Conservation (phyloP, 2,797 vertebrate genomes). For the Pseudochirops corinnae region DNA sequence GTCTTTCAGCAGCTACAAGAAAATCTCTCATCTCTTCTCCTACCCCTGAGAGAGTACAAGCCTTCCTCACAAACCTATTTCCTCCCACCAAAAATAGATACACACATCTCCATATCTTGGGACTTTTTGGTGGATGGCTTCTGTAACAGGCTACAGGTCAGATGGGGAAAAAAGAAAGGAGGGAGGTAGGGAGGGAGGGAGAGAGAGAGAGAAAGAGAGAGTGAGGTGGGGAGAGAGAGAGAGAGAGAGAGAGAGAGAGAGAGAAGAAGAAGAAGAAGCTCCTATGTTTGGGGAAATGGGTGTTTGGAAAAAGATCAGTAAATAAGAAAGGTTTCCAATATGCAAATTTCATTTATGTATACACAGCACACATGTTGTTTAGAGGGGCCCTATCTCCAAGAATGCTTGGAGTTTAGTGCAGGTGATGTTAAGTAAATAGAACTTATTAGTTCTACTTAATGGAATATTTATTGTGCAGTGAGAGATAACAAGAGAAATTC, state of each 20-base stretch:
- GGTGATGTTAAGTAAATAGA: not conserved
- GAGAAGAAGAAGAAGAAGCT: not conserved
- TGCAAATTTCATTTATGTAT: conserved; percentile 43
- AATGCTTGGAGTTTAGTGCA: not conserved
- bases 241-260: not conserved
- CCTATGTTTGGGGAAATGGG: not conserved
- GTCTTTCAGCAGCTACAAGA: conserved; percentile 1
- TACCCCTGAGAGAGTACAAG: not conserved
- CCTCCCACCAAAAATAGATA: not conserved
- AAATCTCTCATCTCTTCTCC: not conserved
- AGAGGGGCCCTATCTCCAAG: conserved; percentile 54
- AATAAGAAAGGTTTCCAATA: conserved; percentile 38
- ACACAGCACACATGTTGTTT: conserved; percentile 27
- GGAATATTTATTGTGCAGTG: not conserved
- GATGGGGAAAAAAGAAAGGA: not conserved
- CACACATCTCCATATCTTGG: not conserved
- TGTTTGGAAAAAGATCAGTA: conserved; percentile 19
- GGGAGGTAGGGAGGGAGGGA: too few species aligned
- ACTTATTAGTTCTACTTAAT: not conserved
- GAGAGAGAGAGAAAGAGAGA: too few species aligned
- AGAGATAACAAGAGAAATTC: not conserved
- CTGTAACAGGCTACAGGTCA: not conserved
- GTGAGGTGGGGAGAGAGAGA: not conserved
- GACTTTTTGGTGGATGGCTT: conserved; percentile 20
- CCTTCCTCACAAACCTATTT: not conserved